Percentiles rank a stretch among this genome's conserved stretches.
Evolutionary conservation across 2,888 invertebrate species (phyloP).

Genomic region (Habroteleia sp.): DNA sequence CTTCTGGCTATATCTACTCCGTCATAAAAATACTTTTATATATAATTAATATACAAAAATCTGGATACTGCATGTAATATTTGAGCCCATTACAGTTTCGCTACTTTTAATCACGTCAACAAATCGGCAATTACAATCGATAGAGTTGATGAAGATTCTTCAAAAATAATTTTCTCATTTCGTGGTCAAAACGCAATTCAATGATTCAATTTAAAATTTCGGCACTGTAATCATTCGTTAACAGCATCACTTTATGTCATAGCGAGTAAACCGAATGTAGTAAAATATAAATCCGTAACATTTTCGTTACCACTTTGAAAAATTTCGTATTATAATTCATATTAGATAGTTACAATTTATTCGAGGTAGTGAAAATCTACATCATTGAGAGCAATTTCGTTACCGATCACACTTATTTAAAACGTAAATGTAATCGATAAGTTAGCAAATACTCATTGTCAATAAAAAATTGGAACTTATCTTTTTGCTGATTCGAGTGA

Average conservation of each 20-base stretch:
- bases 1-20: conserved; percentile 14
- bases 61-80: conserved; percentile 9
- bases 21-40: conserved; percentile 41
- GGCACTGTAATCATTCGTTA: too few relatives aligned
- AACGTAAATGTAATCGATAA: conserved; percentile 3
- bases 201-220: too few relatives aligned
- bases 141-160: not conserved
- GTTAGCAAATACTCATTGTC: conserved; percentile 19
- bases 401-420: not conserved
- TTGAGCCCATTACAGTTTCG: conserved; percentile 14
- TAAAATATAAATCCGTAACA: conserved; percentile 22
- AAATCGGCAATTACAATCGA: conserved; percentile 7
- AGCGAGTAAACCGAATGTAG: too few relatives aligned
- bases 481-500: not conserved
- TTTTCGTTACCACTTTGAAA: conserved; percentile 4
- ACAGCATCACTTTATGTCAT: too few relatives aligned
- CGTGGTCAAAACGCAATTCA: too few relatives aligned
- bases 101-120: conserved; percentile 4
- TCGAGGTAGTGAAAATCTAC: conserved; percentile 22
- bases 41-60: conserved; percentile 21
- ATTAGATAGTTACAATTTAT: conserved; percentile 1
- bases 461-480: conserved; percentile 9
- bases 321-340: conserved; percentile 3
- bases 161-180: too few relatives aligned
- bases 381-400: conserved; percentile 3